Evolutionary conservation across 92 coral and sea anemone species (phyloP).

Genomic region (Heteractis magnifica): DNA sequence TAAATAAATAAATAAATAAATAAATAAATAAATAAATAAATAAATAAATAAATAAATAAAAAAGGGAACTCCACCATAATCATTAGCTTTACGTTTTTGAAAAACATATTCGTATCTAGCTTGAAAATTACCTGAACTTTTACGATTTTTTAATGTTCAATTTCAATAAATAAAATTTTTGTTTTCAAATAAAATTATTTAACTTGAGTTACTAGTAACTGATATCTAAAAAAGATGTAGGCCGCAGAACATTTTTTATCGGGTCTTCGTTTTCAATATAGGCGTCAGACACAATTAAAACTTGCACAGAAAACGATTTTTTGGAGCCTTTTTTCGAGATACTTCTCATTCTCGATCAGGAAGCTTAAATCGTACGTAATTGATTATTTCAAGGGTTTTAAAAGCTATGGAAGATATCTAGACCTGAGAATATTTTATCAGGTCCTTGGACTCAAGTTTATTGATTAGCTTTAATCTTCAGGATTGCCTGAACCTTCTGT

Average conservation of each 20-base stretch:
- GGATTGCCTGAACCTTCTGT: neutral
- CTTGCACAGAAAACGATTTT: neutral
- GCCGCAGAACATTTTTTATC: neutral
- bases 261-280: neutral
- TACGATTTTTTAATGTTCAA: too few species aligned
- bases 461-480: neutral
- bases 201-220: too few species aligned
- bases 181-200: too few species aligned
- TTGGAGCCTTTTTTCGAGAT: neutral
- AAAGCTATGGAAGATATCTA: neutral
- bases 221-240: too few species aligned
- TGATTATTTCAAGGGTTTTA: neutral
- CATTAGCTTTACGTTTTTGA: too few species aligned
- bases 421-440: neutral
- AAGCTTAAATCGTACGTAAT: neutral
- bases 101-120: too few species aligned
- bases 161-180: too few species aligned
- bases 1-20: too few species aligned
- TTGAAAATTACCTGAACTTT: too few species aligned
- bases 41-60: neutral
- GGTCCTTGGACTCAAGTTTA: neutral
- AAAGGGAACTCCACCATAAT: too few species aligned
- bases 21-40: too few species aligned
- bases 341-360: neutral
- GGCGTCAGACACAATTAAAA: neutral